Evolutionary conservation across 1,140 invertebrate species (phyloP).

Genomic region (Cotesia glomerata): DNA sequence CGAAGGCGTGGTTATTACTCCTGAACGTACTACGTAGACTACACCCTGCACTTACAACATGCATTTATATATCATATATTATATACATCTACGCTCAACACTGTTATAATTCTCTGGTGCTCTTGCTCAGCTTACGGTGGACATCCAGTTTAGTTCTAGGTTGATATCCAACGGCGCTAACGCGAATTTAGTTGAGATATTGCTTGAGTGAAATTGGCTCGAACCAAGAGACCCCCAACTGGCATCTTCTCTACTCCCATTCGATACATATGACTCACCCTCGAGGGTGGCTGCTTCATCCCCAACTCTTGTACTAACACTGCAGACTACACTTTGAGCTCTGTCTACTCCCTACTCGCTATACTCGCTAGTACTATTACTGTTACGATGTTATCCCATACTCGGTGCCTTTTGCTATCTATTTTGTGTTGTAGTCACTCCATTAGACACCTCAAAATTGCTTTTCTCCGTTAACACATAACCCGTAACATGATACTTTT

Average conservation of each 20-base stretch:
- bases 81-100: not conserved
- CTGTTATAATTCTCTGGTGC: not conserved
- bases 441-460: slow-evolving; percentile 23
- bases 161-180: slow-evolving; percentile 29
- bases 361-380: not conserved
- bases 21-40: slow-evolving; percentile 1
- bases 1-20: slow-evolving; percentile 27
- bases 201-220: slow-evolving; percentile 29
- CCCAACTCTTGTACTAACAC: too few species aligned
- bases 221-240: slow-evolving; percentile 16
- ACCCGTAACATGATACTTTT: too few species aligned
- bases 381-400: slow-evolving; percentile 20
- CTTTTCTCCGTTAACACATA: not conserved
- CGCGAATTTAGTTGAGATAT: slow-evolving; percentile 30
- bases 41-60: not conserved
- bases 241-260: slow-evolving; percentile 19
- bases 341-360: not conserved
- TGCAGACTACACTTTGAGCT: too few species aligned
- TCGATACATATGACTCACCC: slow-evolving; percentile 20
- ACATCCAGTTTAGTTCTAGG: slow-evolving; percentile 6
- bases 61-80: not conserved
- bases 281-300: not conserved
- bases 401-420: slow-evolving; percentile 3
- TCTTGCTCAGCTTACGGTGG: not conserved
- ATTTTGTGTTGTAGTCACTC: slow-evolving; percentile 20